phyloP scores from a whole-genome alignment of 2,888 invertebrate genomes.

The Thelaira solivaga region DNA sequence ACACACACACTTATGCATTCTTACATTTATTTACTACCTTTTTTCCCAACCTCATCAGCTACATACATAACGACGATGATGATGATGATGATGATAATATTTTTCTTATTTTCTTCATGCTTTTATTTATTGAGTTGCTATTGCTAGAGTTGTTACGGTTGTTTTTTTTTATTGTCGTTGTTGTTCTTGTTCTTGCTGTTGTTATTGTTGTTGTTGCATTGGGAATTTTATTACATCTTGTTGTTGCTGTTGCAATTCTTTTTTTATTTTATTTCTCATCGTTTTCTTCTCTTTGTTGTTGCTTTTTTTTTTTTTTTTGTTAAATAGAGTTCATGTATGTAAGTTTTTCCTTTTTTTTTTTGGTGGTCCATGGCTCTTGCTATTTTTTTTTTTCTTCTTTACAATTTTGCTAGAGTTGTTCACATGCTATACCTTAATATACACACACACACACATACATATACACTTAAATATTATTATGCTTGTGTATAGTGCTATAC shows the following conservation, averaged over 20 bases:
- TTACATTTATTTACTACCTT: conserved; percentile 25
- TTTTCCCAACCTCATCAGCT: conserved; percentile 14
- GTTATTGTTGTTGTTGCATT: conserved; percentile 45
- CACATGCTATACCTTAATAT: background rate
- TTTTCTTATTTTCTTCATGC: conserved; percentile 11
- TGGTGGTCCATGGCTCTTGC: conserved; percentile 67
- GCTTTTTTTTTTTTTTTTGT: conserved; percentile 14
- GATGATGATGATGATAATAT: background rate
- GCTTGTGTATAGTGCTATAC: conserved; percentile 12
- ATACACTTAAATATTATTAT: background rate
- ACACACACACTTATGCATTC: too few species aligned
- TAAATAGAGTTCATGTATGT: conserved; percentile 50
- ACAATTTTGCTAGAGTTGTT: conserved; percentile 40
- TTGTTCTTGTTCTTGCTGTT: conserved; percentile 18
- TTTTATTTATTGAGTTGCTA: conserved; percentile 61
- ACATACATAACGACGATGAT: too few species aligned
- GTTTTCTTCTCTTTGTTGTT: conserved; percentile 47
- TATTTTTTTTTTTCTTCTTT: conserved; percentile 36
- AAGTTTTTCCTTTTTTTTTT: conserved; percentile 59
- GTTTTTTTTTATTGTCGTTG: background rate
- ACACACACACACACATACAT: background rate
- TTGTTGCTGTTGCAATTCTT: conserved; percentile 15
- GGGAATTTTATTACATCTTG: conserved; percentile 52
- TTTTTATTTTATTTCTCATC: conserved; percentile 17
- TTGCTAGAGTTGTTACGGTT: conserved; percentile 45